Evolutionary conservation across 2,797 vertebrate genomes (phyloP).

Genomic region (Trachurus trachurus): DNA sequence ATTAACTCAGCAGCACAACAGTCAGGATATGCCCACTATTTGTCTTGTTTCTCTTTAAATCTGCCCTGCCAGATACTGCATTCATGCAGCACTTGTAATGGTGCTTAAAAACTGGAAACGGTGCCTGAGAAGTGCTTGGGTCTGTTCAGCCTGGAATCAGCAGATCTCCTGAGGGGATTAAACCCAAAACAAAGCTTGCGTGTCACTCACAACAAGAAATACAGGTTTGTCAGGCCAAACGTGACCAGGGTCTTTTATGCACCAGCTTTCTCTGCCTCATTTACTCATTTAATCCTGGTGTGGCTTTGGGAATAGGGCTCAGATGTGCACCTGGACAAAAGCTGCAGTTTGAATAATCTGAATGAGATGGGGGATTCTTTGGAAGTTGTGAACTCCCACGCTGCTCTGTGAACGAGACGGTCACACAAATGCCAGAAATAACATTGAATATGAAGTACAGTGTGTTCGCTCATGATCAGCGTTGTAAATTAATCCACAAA

Average conservation of each 20-base stretch:
- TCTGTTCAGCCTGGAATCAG: conserved; percentile 21
- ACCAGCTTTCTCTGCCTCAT: conserved; percentile 32
- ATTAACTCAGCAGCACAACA: too few species aligned
- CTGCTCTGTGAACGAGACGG: neutral
- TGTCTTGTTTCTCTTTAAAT: too few species aligned
- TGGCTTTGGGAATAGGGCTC: conserved; percentile 14
- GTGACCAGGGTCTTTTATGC: conserved; percentile 41
- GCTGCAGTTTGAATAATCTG: neutral
- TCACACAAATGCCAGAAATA: neutral
- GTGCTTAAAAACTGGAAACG: conserved; percentile 4
- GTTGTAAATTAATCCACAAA: conserved; percentile 21
- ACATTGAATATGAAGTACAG: neutral
- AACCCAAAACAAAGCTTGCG: conserved; percentile 33
- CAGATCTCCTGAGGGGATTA: conserved; percentile 19
- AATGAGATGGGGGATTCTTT: neutral
- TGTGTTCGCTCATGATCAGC: neutral
- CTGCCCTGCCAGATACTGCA: too few species aligned
- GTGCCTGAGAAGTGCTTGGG: neutral
- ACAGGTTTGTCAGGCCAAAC: conserved; percentile 50
- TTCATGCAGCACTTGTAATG: neutral
- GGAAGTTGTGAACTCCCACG: conserved; percentile 1
- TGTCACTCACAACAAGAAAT: conserved; percentile 33
- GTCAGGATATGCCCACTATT: too few species aligned
- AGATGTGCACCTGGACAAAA: conserved; percentile 21
- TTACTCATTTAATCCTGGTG: conserved; percentile 44